Percentiles rank a stretch among this genome's conserved stretches.
Evolutionary conservation across 1,140 invertebrate species (phyloP).

Genomic region (Cherax destructor): DNA sequence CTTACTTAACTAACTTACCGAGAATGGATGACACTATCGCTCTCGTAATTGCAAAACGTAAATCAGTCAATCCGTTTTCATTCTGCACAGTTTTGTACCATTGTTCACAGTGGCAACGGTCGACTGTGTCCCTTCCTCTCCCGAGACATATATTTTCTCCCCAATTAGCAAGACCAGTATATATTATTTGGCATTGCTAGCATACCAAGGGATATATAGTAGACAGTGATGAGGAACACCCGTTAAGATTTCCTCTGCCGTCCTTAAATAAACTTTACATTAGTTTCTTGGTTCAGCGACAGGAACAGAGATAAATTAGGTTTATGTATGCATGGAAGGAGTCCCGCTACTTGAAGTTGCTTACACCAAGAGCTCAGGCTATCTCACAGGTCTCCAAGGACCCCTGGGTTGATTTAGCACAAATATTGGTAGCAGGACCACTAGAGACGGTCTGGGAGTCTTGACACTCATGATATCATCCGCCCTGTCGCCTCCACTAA

Average conservation of each 20-base stretch:
- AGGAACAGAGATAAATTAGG: background rate
- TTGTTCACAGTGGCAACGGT: conserved; percentile 21
- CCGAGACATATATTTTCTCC: conserved; percentile 18
- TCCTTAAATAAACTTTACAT: background rate
- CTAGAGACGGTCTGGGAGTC: background rate
- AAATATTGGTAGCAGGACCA: background rate
- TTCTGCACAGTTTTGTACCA: conserved; percentile 18
- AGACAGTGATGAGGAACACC: background rate
- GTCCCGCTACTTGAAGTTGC: background rate
- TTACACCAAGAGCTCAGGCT: background rate
- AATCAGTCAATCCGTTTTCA: conserved; percentile 24
- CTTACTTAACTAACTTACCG: no score
- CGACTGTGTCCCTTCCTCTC: background rate
- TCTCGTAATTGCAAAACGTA: conserved; percentile 38
- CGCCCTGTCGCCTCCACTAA: conserved; percentile 30
- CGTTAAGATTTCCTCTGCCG: no score
- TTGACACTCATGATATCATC: conserved; percentile 16
- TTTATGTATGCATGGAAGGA: background rate
- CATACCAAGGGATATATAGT: no score
- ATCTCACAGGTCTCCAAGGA: background rate
- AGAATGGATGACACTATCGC: background rate
- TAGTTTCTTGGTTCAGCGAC: background rate
- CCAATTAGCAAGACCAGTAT: conserved; percentile 48
- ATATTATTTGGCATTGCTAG: conserved; percentile 16
- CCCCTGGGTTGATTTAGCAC: conserved; percentile 18